Base-by-base conservation (phyloP, 2,888 invertebrate species). In the Nomada fabriciana region DNA sequence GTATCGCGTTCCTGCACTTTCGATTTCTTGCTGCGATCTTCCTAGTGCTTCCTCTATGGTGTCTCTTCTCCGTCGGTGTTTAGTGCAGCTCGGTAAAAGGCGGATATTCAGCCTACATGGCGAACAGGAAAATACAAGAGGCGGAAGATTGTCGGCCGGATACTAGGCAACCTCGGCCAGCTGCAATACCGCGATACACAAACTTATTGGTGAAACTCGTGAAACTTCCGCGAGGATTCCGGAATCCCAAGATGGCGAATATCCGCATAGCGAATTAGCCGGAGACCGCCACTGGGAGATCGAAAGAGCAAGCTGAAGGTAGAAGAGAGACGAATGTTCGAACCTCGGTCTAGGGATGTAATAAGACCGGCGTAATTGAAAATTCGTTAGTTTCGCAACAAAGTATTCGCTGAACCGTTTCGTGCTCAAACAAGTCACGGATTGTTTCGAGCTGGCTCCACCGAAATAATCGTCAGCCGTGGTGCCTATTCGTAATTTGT, bases 111-210 rank as follows among this genome's bases (percentile, higher is more conserved):
- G 60, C 9, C 42, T n/a, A n/a, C 23, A 20, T 15, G 47, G 43
- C 25, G 74, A 64, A 70, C 59, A 47, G 43, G 64, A 53, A 50
- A 36, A 57, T 23, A 23, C 47, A 29, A 23, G 63, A 9, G 65
- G 11, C 10, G 77, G 73, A 80, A 64, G 75, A 83, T 59, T 60
- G 59, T 82, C 61, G 80, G 72, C 77, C 85, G 88, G 85, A 89
- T 88, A 89, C 82, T 77, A 80, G 86, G 87, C 82, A 84, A 89
- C 83, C 84, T 77, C 80, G 86, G 79, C 81, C 89, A 90, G 89
- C 90, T 90, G 91, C 89, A 91, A 90, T 90, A 89, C 89, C 87
- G 87, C 88, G 90, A 91, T 91, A 91, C 86, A 87, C 89, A 90
- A 91, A 90, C 89, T 90, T 91, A 88, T 83, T 85, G 85, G 85